Percentiles rank a stretch among this genome's conserved stretches.
Conservation (phyloP, 2,113 vertebrate genomes). For the Corydoras sp. region DNA sequence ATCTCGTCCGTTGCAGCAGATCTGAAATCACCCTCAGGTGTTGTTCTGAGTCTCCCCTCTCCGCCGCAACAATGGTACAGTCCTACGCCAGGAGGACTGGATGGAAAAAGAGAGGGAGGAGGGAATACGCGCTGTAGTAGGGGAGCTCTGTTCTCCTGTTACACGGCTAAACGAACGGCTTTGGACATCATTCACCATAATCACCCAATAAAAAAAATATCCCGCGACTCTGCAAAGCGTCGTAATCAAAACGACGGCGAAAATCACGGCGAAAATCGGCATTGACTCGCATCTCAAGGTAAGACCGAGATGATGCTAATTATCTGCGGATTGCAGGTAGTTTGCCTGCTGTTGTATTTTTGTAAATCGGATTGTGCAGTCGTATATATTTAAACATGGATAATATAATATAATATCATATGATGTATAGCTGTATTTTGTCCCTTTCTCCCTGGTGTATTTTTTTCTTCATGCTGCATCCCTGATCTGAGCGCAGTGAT, state of each 20-base stretch:
- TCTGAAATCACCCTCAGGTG: not conserved
- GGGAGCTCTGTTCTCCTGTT: slow-evolving; percentile 22
- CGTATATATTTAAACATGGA: no score
- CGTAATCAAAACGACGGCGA: no score
- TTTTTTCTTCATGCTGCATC: no score
- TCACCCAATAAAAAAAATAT: not conserved
- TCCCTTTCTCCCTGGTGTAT: no score
- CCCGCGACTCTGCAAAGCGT: no score
- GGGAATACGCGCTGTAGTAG: not conserved
- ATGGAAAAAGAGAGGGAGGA: not conserved
- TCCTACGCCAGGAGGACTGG: not conserved
- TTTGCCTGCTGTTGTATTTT: no score
- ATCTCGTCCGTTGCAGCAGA: not conserved
- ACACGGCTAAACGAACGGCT: not conserved
- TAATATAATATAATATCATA: no score
- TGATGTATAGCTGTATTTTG: no score
- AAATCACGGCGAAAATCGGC: not conserved
- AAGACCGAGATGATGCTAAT: not conserved
- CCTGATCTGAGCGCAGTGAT: no score
- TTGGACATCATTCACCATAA: not conserved
- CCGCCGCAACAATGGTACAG: not conserved
- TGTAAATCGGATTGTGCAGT: no score
- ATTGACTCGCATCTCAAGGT: not conserved
- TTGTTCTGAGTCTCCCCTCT: not conserved
- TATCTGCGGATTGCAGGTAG: not conserved